Percentiles rank a stretch among this genome's conserved stretches.
These are phyloP conservation scores for Drosophila nasuta DNA, from an alignment of 1,140 invertebrate species.

Conservation along the genomic window DNA sequence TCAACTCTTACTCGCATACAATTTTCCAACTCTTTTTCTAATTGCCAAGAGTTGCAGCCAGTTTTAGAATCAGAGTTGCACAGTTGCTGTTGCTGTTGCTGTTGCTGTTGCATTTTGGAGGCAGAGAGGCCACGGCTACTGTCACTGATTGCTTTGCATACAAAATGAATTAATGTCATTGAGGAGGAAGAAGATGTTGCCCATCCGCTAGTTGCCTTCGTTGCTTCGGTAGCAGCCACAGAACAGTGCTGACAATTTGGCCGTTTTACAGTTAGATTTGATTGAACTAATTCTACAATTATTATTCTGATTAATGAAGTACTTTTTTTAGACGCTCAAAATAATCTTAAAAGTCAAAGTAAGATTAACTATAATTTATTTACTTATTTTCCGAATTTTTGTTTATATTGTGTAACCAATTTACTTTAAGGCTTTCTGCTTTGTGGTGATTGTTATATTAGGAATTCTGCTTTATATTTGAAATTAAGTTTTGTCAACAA, in stretches of 20 bases:
- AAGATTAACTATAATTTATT: no score
- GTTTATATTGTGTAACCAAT: no score
- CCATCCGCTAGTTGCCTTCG: constrained; percentile 47
- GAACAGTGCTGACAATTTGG: constrained; percentile 12
- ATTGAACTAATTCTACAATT: not conserved
- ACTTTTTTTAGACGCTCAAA: no score
- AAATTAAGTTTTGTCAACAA: no score
- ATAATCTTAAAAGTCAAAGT: no score
- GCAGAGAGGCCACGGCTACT: constrained; percentile 49
- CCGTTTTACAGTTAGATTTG: not conserved
- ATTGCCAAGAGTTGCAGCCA: constrained; percentile 65
- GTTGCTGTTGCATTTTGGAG: constrained; percentile 1
- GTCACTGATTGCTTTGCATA: constrained; percentile 81
- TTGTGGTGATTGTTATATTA: no score
- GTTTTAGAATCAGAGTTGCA: constrained; percentile 21
- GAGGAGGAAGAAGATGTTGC: constrained; percentile 79
- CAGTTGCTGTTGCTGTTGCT: no score
- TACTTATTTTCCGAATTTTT: no score
- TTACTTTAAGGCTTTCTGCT: no score
- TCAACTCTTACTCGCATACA: constrained; percentile 60
- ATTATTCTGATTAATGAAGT: no score
- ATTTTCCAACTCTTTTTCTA: constrained; percentile 83
- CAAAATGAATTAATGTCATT: constrained; percentile 84
- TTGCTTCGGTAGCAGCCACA: constrained; percentile 40
- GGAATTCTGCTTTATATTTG: no score